A percentile compares a stretch with the other conserved stretches of the same genome.
phyloP scores from a whole-genome alignment of 2,113 vertebrate genomes.

The Elaphurus davidianus region DNA sequence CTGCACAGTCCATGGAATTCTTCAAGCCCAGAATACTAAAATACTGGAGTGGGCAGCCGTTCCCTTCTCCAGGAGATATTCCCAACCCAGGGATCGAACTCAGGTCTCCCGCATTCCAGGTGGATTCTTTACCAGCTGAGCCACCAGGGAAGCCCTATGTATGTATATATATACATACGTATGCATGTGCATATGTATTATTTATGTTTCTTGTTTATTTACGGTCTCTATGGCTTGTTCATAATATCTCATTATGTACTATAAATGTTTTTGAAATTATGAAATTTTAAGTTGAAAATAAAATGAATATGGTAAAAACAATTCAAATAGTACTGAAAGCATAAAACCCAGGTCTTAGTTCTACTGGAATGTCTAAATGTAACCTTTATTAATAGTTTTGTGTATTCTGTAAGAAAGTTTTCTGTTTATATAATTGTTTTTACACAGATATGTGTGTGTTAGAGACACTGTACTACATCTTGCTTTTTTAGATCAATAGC shows the following conservation, averaged over 20 bases:
- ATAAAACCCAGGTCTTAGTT: background rate
- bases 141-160: background rate
- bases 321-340: background rate
- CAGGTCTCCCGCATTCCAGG: background rate
- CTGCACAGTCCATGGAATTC: background rate
- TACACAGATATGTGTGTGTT: background rate
- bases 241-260: background rate
- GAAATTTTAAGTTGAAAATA: constrained; percentile 10
- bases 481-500: background rate
- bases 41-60: background rate
- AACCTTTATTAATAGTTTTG: background rate
- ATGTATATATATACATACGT: accelerated
- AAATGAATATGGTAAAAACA: background rate
- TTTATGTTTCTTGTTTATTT: background rate
- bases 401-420: background rate
- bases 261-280: background rate
- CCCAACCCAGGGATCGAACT: background rate
- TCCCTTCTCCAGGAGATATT: background rate
- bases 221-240: background rate
- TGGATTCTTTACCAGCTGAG: background rate
- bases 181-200: background rate
- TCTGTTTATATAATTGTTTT: background rate
- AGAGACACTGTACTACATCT: background rate
- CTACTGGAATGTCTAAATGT: background rate
- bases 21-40: background rate